These are phyloP conservation scores for Ylistrum balloti DNA, from an alignment of 1,140 invertebrate species.

Conservation along the genomic window DNA sequence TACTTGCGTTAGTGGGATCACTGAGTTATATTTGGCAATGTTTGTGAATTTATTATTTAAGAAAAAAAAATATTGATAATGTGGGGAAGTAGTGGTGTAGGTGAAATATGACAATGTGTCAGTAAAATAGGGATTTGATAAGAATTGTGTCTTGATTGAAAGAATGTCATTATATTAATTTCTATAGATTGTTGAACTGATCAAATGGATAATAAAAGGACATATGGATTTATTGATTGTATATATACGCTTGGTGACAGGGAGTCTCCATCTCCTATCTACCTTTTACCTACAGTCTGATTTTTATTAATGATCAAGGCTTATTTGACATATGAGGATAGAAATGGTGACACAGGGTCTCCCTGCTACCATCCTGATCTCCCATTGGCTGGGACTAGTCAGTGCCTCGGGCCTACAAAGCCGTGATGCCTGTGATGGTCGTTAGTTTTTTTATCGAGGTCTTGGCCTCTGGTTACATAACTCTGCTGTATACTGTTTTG, in stretches of 20 bases:
- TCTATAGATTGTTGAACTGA: neutral
- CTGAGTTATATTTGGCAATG: too few relatives aligned
- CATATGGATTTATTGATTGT: neutral
- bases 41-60: too few relatives aligned
- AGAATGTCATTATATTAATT: too few relatives aligned
- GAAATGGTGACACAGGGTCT: neutral
- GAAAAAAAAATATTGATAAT: too few relatives aligned
- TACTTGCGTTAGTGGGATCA: too few relatives aligned
- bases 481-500: neutral
- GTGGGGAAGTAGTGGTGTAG: too few relatives aligned
- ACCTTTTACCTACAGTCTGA: neutral
- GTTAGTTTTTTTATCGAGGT: conserved; percentile 19
- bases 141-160: too few relatives aligned
- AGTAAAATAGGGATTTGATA: too few relatives aligned
- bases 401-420: neutral
- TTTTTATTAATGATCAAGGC: neutral
- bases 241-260: neutral
- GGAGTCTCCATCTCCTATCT: neutral
- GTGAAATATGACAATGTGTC: too few relatives aligned
- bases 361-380: neutral
- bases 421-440: neutral
- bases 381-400: neutral
- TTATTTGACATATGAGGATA: neutral
- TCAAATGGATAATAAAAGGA: neutral
- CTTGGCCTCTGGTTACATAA: conserved; percentile 11